A percentile compares a stretch with the other conserved stretches of the same genome.
Evolutionary conservation across 1,140 invertebrate species (phyloP).

Genomic region (Batillaria attramentaria): DNA sequence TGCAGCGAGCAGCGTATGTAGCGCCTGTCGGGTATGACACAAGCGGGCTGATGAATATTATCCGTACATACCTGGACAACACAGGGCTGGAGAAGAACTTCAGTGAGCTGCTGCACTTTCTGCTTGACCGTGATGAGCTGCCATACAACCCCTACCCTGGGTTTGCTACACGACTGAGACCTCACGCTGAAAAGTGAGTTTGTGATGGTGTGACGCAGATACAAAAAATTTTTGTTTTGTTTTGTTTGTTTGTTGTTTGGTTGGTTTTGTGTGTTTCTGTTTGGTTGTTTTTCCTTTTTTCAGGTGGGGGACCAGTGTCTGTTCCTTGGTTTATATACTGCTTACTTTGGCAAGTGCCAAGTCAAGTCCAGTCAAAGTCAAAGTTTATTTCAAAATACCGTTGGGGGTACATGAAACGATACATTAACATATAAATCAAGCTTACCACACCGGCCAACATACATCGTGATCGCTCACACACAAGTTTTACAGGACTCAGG

Average conservation of each 20-base stretch:
- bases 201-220: background rate
- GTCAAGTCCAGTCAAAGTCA: no score
- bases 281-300: no score
- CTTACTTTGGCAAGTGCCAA: no score
- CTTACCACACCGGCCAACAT: no score
- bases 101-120: slow-evolving; percentile 38
- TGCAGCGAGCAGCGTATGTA: slow-evolving; percentile 33
- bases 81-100: slow-evolving; percentile 55
- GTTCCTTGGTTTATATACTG: no score
- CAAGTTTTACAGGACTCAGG: background rate
- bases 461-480: background rate
- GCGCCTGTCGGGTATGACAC: slow-evolving; percentile 45
- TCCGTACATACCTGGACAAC: slow-evolving; percentile 50
- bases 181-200: slow-evolving; percentile 55
- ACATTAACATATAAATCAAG: no score
- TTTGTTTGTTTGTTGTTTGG: background rate
- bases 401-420: no score
- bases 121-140: slow-evolving; percentile 49
- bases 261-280: background rate
- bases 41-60: slow-evolving; percentile 35
- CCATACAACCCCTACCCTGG: slow-evolving; percentile 64
- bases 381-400: no score
- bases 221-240: background rate
- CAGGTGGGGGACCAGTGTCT: no score
- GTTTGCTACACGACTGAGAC: slow-evolving; percentile 50